Evolutionary conservation across 2,113 vertebrate genomes (phyloP), one percentile per base, ranked within the genome.

Genomic region (Otis tarda): DNA sequence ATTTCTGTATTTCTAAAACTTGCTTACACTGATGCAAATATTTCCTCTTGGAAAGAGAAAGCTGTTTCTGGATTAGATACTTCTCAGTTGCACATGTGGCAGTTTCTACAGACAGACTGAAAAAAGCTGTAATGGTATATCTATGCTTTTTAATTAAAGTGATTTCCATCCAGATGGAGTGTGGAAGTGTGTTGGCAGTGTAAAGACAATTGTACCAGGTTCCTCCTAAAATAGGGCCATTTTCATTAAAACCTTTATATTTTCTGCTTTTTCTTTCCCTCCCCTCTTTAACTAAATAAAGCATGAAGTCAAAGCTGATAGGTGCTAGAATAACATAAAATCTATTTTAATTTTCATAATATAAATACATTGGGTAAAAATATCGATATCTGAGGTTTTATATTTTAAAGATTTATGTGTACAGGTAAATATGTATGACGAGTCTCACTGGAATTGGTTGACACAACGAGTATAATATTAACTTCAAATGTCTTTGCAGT

Each of bases 1-100:
- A 27, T 16, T 82, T 84, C 91, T 94, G 67, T 64, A 21, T 63
- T 87, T 87, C 57, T 63, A 68, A 90, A 87, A 39, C 67, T 79
- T 57, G 65, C 4, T 0, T 64, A 53, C 0, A 2, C 52, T 31
- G 45, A 69, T 78, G 61, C 71, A 95, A 96, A 65, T 89, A 94
- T 94, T 95, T 95, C 82, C 93, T 89, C 39, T 95, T 91, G 93
- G 87, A 94, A 93, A 87, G 80, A 79, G 64, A 94, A 93, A 93
- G 41, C 53, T 84, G 1, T 92, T 91, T 37, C 68, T 94, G 70
- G 45, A 61, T 57, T 90, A 55, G 89, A 88, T 56, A 37, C 22
- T 87, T 30, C 71, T 86, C 73, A 80, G 56, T 69, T 95, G 83
- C 81, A 83, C 83, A 96, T 91, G 78, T 94, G 94, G 88, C 74